Conservation (phyloP, 2,113 vertebrate genomes). For the Saccopteryx leptura region DNA sequence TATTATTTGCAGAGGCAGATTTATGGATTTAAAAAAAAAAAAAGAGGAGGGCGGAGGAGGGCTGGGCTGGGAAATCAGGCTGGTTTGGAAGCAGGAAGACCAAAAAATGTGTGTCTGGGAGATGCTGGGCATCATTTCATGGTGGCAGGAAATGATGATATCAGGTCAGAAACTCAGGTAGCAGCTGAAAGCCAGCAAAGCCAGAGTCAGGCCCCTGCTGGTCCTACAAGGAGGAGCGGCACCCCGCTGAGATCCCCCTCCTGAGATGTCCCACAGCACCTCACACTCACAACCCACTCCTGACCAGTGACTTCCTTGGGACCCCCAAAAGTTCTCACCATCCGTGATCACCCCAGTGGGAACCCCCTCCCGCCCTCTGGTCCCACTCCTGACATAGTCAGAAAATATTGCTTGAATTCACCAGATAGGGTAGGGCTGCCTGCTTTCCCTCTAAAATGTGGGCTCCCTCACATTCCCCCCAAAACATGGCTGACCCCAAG, state of each 20-base stretch:
- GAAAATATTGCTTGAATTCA: rapidly evolving
- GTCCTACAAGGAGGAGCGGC: rapidly evolving
- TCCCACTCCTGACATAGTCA: rapidly evolving
- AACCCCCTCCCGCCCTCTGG: rapidly evolving
- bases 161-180: neutral
- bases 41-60: neutral
- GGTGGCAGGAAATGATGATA: neutral
- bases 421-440: neutral
- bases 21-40: constrained; percentile 17
- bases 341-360: neutral
- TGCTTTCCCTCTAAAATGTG: neutral
- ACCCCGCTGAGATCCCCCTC: rapidly evolving
- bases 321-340: neutral
- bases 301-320: too few species aligned
- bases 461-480: too few species aligned
- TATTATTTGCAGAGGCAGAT: constrained; percentile 60
- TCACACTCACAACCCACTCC: neutral
- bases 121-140: rapidly evolving
- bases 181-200: rapidly evolving
- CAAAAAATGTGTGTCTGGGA: neutral
- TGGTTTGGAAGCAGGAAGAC: neutral
- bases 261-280: neutral
- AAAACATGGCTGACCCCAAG: neutral
- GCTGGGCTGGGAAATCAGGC: neutral
- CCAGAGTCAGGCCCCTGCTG: neutral